These are phyloP conservation scores for Dasypogon diadema DNA, from an alignment of 2,888 invertebrate species.

Conservation along the genomic window DNA sequence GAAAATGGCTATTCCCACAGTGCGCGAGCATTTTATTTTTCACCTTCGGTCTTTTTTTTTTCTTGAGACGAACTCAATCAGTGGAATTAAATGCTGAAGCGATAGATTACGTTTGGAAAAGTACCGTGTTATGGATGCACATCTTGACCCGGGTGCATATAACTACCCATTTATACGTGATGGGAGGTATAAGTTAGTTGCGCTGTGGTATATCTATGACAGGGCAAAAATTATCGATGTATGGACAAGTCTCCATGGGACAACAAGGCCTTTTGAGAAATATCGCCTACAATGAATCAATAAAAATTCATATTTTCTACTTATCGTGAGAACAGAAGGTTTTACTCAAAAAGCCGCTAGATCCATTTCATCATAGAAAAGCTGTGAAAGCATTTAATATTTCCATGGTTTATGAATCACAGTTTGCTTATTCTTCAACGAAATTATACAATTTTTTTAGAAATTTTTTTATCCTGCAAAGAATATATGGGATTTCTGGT, in stretches of 20 bases:
- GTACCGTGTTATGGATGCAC: neutral
- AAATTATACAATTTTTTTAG: too few relatives aligned
- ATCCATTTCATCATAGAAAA: too few relatives aligned
- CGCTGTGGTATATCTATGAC: neutral
- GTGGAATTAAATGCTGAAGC: conserved; percentile 4
- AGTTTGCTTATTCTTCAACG: too few relatives aligned
- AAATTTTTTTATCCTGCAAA: too few relatives aligned
- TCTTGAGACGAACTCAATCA: conserved; percentile 41
- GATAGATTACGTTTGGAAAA: neutral
- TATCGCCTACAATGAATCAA: too few relatives aligned
- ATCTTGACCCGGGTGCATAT: conserved; percentile 17
- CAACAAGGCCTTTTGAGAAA: too few relatives aligned
- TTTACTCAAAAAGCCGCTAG: too few relatives aligned
- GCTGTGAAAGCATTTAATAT: too few relatives aligned
- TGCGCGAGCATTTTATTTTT: neutral
- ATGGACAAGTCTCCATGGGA: neutral
- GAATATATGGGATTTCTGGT: too few relatives aligned
- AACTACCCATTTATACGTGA: conserved; percentile 17
- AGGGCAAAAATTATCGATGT: neutral
- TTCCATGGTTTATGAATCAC: too few relatives aligned
- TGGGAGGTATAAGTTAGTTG: conserved; percentile 17
- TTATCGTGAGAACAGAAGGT: too few relatives aligned
- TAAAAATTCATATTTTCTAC: too few relatives aligned
- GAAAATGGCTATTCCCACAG: conserved; percentile 49
- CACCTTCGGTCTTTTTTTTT: conserved; percentile 8